These are phyloP conservation scores for Liodrosophila aerea DNA, from an alignment of 2,888 invertebrate species.

Conservation along the genomic window DNA sequence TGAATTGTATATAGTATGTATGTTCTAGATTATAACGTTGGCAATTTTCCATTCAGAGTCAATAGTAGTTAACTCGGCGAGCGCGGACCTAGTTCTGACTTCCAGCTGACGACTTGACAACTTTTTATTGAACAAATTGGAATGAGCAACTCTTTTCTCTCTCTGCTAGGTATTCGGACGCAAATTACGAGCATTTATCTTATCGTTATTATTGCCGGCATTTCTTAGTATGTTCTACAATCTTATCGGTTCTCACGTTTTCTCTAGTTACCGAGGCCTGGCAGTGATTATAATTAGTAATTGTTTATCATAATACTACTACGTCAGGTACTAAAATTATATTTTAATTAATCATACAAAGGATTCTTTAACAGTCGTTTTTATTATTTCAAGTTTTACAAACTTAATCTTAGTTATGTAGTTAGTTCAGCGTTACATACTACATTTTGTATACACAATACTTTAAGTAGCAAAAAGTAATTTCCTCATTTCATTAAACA, in stretches of 20 bases:
- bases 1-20: background rate
- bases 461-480: constrained; percentile 52
- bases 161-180: no score
- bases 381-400: constrained; percentile 8
- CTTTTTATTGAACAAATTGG: constrained; percentile 5
- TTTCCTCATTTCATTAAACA: no score
- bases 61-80: constrained; percentile 13
- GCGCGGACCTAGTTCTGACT: constrained; percentile 28
- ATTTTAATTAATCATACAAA: background rate
- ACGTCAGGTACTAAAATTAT: background rate
- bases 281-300: background rate
- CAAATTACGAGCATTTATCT: constrained; percentile 4
- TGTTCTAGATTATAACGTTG: background rate
- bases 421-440: constrained; percentile 25
- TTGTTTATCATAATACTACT: background rate
- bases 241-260: constrained; percentile 15
- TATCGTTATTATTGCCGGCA: constrained; percentile 5
- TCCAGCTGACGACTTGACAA: background rate
- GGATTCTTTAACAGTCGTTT: background rate
- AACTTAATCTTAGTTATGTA: background rate
- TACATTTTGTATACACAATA: constrained; percentile 46
- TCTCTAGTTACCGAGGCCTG: background rate
- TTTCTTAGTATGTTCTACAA: background rate
- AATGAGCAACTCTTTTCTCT: background rate
- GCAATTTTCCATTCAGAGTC: constrained; percentile 2